Percentiles rank a stretch among this genome's conserved stretches.
Conservation (phyloP, 2,113 vertebrate species). For the Ammodramus savannarum region DNA sequence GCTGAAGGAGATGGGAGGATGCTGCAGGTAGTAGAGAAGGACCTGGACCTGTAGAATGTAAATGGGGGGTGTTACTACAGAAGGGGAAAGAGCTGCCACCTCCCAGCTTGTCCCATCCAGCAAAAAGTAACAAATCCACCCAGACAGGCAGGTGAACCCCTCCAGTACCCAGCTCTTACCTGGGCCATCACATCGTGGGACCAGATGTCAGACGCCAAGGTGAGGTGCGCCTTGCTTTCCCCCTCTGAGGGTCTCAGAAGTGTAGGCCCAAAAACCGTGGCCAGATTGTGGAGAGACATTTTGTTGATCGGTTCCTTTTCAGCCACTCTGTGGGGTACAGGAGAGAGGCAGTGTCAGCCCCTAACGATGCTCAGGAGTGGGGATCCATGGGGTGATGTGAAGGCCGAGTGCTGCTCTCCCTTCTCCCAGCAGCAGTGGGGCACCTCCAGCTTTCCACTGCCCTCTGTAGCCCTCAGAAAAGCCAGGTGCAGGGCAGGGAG, state of each 20-base stretch:
- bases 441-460: background rate
- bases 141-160: background rate
- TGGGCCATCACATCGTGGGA: conserved; percentile 99
- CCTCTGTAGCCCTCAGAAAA: background rate
- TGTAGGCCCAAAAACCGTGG: conserved; percentile 95
- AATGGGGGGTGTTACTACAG: background rate
- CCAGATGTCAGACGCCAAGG: conserved; percentile 95
- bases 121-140: background rate
- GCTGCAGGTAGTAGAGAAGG: conserved; percentile 97
- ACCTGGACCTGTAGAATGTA: conserved; percentile 86
- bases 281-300: conserved; percentile 99
- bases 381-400: fast-evolving
- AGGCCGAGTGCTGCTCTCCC: fast-evolving
- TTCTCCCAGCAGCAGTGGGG: background rate
- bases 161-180: conserved; percentile 64
- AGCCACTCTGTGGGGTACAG: conserved; percentile 80
- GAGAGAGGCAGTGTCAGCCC: background rate
- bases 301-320: conserved; percentile 99
- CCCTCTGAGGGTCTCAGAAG: conserved; percentile 93
- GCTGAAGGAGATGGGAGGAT: conserved; percentile 89
- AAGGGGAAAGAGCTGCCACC: background rate
- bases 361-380: fast-evolving
- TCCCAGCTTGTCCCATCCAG: background rate
- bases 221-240: conserved; percentile 89
- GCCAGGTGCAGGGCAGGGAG: conserved; percentile 34